A percentile compares a stretch with the other conserved stretches of the same genome.
Evolutionary conservation across 2,797 vertebrate species (phyloP).

Genomic region (Cygnus olor): DNA sequence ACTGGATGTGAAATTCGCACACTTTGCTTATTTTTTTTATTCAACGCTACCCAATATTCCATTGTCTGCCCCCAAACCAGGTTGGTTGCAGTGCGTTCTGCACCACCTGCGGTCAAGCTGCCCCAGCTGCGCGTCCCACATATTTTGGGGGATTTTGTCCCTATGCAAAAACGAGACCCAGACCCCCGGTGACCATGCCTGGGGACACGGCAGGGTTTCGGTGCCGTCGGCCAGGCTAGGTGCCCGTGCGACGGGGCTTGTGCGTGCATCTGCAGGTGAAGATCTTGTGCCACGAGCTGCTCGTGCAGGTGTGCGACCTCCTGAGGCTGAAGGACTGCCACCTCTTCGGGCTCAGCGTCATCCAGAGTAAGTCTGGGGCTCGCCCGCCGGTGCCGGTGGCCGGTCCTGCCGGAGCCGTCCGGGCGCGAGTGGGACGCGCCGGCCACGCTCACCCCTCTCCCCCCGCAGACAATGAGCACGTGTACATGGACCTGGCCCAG

Average conservation of each 20-base stretch:
- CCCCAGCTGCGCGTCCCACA: fast-evolving
- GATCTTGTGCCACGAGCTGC: constrained; percentile 93
- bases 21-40: background rate
- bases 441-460: constrained; percentile 18
- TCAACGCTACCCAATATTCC: background rate
- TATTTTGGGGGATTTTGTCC: too few relatives aligned
- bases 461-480: constrained; percentile 93
- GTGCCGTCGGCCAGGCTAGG: fast-evolving
- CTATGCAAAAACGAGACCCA: background rate
- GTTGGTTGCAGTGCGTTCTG: background rate
- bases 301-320: constrained; percentile 96
- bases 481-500: constrained; percentile 97
- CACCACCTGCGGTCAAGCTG: fast-evolving
- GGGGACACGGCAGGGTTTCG: fast-evolving
- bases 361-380: constrained; percentile 88
- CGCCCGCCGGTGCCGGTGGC: fast-evolving
- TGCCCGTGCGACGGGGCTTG: background rate
- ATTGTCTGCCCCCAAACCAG: background rate
- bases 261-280: constrained; percentile 84
- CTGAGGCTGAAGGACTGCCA: constrained; percentile 96
- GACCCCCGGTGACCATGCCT: background rate
- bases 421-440: fast-evolving
- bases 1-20: background rate
- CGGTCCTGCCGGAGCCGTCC: fast-evolving
- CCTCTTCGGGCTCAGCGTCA: constrained; percentile 97